Conservation (phyloP, 2,888 invertebrate genomes). For the Mesochorus sp. region DNA sequence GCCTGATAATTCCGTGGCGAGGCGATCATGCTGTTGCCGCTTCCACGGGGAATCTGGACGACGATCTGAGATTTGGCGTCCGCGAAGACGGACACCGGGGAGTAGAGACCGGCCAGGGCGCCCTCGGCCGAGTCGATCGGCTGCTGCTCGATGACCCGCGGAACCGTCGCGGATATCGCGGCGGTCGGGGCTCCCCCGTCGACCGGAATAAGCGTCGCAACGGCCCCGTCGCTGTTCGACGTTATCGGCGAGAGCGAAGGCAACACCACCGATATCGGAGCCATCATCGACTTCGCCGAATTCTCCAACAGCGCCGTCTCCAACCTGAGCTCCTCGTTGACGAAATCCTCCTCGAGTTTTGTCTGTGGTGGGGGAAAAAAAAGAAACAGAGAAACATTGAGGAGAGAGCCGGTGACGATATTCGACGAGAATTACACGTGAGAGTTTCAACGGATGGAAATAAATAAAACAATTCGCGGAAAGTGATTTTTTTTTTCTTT, state of each 20-base stretch:
- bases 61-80: conserved; percentile 74
- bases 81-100: conserved; percentile 71
- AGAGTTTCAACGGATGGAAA: background rate
- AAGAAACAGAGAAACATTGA: background rate
- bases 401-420: too few relatives aligned
- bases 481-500: conserved; percentile 60
- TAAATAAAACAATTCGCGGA: conserved; percentile 54
- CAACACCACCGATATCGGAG: conserved; percentile 76
- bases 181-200: conserved; percentile 66
- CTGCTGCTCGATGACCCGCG: too few relatives aligned
- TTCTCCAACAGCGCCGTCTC: conserved; percentile 67
- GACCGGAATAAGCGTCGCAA: conserved; percentile 70
- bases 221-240: conserved; percentile 58
- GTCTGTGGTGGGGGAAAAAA: conserved; percentile 67
- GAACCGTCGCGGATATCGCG: too few relatives aligned
- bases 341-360: conserved; percentile 80
- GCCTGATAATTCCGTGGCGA: conserved; percentile 72
- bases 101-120: too few relatives aligned
- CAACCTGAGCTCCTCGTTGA: conserved; percentile 76
- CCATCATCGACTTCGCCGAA: conserved; percentile 68
- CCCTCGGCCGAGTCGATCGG: too few relatives aligned
- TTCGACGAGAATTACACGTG: too few relatives aligned
- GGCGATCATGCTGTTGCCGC: conserved; percentile 68
- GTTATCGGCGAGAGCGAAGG: conserved; percentile 75
- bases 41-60: conserved; percentile 73